Base-by-base conservation (phyloP, 2,113 vertebrate species). In the Pomatostomus ruficeps region DNA sequence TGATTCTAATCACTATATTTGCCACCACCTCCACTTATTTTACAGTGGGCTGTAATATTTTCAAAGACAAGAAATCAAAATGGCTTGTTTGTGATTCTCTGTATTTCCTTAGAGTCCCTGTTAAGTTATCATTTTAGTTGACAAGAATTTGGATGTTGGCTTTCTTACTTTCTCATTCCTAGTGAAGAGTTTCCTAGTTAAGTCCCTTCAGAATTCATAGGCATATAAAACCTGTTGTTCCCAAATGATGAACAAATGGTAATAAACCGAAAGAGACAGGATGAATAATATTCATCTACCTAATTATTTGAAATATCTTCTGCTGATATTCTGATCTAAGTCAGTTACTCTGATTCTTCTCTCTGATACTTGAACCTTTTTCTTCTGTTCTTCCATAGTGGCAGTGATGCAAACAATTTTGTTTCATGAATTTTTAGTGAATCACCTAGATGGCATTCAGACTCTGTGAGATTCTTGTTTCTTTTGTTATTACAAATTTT, bases 301-400 rank as follows among this genome's bases (percentile, higher is more conserved):
- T 65, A 66, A 20, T 15, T 55, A 18, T 59, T 51, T 46, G 7
- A 85, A 88, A 43, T 52, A 31, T 28, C 11, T 66, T 83, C 67
- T 88, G 9, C 5, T 0, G 0, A 7, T 57, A 29, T 61, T 63
- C 2, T 79, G 4, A 20, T 75, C 7, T 40, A 85, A 71, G 9
- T 55, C n/a, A 42, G 14, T 80, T 57, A 29, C 12, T 57, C 49
- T 28, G 25, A 26, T 51, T 46, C 42, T 46, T 81, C 25, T 35
- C 14, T 66, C 10, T 38, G 17, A 17, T 40, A 12, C 15, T 4
- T 51, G 11, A 70, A 45, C 13, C 48, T 48, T 51, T 70, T 40
- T 25, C 40, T 68, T 84, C 63, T 6, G 1, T 49, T 81, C 17
- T 73, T 72, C 36, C 22, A 29, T 13, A 51, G 15, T 12, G 8